Percentiles rank a stretch among this genome's conserved stretches.
Conservation (phyloP, 2,113 vertebrate genomes). For the Alethe diademata region DNA sequence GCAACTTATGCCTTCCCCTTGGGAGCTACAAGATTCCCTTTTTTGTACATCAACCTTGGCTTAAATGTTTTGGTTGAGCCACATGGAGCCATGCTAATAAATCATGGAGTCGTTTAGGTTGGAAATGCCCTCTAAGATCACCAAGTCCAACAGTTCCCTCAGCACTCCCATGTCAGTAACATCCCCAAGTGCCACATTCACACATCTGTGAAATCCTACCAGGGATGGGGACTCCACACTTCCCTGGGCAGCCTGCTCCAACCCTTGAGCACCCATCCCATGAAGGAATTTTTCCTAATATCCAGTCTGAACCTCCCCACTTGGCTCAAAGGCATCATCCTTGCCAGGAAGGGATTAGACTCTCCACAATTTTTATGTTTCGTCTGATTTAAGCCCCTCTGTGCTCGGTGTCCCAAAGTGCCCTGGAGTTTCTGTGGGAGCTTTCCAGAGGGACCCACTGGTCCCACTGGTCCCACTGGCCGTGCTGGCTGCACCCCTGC, state of each 20-base stretch:
- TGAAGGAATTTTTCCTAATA: not conserved
- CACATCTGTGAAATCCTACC: not conserved
- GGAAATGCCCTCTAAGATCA: not conserved
- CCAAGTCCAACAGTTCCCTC: not conserved
- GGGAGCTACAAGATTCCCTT: fast-evolving
- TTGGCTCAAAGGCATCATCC: not conserved
- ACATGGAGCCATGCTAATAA: not conserved
- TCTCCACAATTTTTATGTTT: not conserved
- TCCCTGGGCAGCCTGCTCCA: not conserved
- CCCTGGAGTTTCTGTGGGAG: fast-evolving
- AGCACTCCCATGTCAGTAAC: not conserved
- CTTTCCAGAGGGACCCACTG: not conserved
- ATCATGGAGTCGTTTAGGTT: not conserved
- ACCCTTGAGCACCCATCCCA: fast-evolving
- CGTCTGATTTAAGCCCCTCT: fast-evolving
- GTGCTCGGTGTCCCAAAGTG: fast-evolving
- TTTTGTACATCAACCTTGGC: not conserved
- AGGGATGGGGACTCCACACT: not conserved
- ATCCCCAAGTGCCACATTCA: not conserved
- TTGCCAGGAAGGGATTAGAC: not conserved
- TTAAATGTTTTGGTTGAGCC: not conserved
- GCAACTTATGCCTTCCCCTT: not conserved
- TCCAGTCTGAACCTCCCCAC: not conserved
- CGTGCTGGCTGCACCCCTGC: not conserved
- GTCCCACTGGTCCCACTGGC: not conserved